Base-by-base conservation (phyloP, 2,113 vertebrate genomes). In the Spea multiplicata region DNA sequence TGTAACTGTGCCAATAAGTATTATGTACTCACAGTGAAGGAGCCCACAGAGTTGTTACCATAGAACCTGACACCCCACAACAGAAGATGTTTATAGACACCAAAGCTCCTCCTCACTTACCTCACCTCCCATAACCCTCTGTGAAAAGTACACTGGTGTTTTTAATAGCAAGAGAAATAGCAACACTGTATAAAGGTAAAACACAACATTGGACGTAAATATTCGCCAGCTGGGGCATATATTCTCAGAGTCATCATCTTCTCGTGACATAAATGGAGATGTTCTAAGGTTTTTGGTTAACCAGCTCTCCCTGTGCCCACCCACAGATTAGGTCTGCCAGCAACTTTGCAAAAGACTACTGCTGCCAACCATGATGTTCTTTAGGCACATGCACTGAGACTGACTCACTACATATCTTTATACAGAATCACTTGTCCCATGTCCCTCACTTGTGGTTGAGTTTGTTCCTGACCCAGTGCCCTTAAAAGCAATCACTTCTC, bases 51-150 rank as follows among this genome's bases (percentile, higher is more conserved):
- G 17, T 45, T 13, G 30, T 72, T 50, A 45, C 50, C 46, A 46
- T 13, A 59, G 52, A 72, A 57, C 71, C 10, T 13, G 71, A 72
- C 53, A 59, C 53, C 44, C 5, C 52, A 57, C 6, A 6, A 44
- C 12, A 1, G 13, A 52, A 45, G 71, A 13, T 45, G 53, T 72
- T 46, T 59, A 57, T 72, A 72, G 50, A 72, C 52, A 45, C 10
- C 52, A 45, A 2, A 7, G 17, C 49, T 55, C 49, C 50, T 55
- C 50, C 67, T 50, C 68, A 8, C 68, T 7, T 30, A 50, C 48
- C 16, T 71, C 49, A 71, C 69, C 69, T 55, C 49, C 16, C 17
- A 17, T 71, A 72, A 72, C 71, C 71, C 53, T 46, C 50, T 30
- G 30, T 30, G 49, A 69, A 69, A 9, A 50, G 47, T 1, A 69